Evolutionary conservation across 2,797 vertebrate species (phyloP), one percentile per base, ranked within the genome.

Genomic region (Sebastes cheni): DNA sequence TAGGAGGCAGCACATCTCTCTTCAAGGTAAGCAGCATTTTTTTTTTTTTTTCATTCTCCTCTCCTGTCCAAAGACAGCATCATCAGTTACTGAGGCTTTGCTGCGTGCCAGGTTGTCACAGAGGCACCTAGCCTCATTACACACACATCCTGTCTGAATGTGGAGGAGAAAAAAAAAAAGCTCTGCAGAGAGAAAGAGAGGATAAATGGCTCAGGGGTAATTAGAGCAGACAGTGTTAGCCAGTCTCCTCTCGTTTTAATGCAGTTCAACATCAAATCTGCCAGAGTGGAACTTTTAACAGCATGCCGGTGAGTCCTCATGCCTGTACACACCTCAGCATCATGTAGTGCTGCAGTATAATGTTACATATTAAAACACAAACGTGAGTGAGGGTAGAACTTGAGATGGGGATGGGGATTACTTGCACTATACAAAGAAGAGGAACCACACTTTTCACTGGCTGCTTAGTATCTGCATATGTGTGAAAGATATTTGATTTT

Each of bases 341-440:
- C 88, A 67, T 84, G 79, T 86, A 73, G 67, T 89, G 86, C 94
- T 95, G 95, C 95, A 93, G 95, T 95, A 83, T 94, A 82, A 81
- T 84, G 86, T 95, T 94, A 94, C 93, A 94, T 94, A 95, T 94
- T 82, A 91, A 75, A 68, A 79, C 84, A 82, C 75, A 89, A 81
- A 72, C 20, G 64, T 87, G 89, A 72, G 83, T 81, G 76, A 82
- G 72, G 70, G 67, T 64, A 77, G 18, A 89, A 87, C 76, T 80
- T 88, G 66, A 81, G 67, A 85, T 32, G 50, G 64, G 27, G 62
- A 23, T 71, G 42, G 58, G 27, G 62, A 23, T 71, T 52, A 62
- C 50, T 67, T 5, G 3, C 12, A 54, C 18, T 23, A 25, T 25
- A 55, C 23, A 79, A 14, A 6, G 13, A 50, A 59, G 10, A 73